A percentile compares a stretch with the other conserved stretches of the same genome.
Conservation (phyloP, 2,888 invertebrate genomes). For the Drepanosiphum platanoidis region DNA sequence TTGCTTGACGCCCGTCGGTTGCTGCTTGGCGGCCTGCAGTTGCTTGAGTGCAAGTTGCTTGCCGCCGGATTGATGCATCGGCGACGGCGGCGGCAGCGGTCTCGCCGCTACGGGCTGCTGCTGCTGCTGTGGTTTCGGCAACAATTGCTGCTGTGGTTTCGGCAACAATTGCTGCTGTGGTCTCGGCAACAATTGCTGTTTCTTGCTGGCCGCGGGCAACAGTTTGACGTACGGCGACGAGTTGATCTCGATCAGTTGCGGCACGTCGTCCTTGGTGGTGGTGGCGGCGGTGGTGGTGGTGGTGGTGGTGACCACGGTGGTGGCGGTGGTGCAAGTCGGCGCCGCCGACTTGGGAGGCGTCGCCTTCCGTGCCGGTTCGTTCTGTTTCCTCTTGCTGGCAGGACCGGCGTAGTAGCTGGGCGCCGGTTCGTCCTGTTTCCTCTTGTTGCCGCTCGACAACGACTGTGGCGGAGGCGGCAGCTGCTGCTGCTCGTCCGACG, state of each 20-base stretch:
- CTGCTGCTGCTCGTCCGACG: no score
- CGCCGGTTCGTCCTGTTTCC: neutral
- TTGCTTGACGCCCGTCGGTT: no score
- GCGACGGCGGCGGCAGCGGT: no score
- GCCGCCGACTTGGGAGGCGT: conserved; percentile 18
- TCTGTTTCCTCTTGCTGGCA: conserved; percentile 32
- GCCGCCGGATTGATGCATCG: no score
- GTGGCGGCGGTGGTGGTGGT: no score
- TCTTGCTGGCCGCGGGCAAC: conserved; percentile 57
- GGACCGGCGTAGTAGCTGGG: no score
- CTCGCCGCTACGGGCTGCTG: neutral
- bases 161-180: neutral
- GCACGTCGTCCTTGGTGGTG: conserved; percentile 63
- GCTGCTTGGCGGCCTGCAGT: conserved; percentile 62
- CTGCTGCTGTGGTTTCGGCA: neutral
- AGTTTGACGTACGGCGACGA: conserved; percentile 63
- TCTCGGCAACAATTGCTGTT: conserved; percentile 53
- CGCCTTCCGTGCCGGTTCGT: conserved; percentile 28
- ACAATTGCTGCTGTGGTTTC: conserved; percentile 1
- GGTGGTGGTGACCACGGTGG: no score
- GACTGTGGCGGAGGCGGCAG: no score
- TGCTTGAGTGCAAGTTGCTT: no score
- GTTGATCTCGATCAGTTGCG: conserved; percentile 64
- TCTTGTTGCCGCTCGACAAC: conserved; percentile 6
- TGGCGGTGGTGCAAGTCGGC: no score